Evolutionary conservation across 2,797 vertebrate species (phyloP).

Genomic region (Melanotaenia trifasciata): DNA sequence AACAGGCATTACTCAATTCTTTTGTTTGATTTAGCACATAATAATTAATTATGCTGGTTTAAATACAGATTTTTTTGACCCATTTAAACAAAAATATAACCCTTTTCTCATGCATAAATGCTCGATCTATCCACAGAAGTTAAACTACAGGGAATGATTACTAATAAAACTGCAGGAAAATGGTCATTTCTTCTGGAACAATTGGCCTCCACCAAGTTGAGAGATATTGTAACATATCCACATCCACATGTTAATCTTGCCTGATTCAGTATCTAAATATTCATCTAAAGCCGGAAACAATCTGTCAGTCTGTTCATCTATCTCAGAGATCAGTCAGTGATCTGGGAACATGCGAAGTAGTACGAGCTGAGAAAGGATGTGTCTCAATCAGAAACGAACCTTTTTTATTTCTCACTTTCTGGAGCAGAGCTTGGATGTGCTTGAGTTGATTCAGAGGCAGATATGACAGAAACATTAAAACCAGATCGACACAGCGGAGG

Average conservation of each 20-base stretch:
- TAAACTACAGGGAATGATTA: constrained; percentile 10
- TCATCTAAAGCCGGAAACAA: constrained; percentile 3
- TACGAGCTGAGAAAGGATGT: too few species aligned
- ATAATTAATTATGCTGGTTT: neutral
- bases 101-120: neutral
- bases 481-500: constrained; percentile 31
- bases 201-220: neutral
- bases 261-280: neutral
- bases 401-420: neutral
- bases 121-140: neutral
- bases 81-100: constrained; percentile 8
- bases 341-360: neutral
- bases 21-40: neutral
- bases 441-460: constrained; percentile 13
- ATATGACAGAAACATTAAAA: constrained; percentile 34
- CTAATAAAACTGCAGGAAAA: constrained; percentile 38
- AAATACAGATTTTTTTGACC: constrained; percentile 20
- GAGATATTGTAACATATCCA: neutral
- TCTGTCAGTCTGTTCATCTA: neutral
- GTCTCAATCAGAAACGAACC: neutral
- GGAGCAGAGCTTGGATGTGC: neutral
- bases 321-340: constrained; percentile 11
- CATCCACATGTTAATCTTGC: neutral
- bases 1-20: neutral
- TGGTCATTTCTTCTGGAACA: constrained; percentile 7